A percentile compares a stretch with the other conserved stretches of the same genome.
Evolutionary conservation across 2,113 vertebrate genomes (phyloP).

Genomic region (Pampusana beccarii): DNA sequence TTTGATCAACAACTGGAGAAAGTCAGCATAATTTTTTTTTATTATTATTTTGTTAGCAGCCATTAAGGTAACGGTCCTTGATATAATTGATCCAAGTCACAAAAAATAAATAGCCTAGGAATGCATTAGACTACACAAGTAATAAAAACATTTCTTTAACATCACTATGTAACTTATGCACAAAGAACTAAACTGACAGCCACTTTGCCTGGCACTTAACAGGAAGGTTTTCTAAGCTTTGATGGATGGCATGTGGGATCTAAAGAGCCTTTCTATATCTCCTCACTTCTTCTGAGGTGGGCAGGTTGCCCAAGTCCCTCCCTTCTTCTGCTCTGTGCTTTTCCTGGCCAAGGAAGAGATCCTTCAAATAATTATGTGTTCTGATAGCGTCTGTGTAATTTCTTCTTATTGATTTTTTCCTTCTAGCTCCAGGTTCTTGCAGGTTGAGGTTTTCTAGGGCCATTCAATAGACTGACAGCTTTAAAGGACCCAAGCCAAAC

Average conservation of each 20-base stretch:
- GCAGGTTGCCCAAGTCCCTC: not conserved
- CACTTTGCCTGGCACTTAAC: not conserved
- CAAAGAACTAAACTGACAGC: not conserved
- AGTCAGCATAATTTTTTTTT: rapidly evolving
- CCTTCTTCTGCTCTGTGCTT: not conserved
- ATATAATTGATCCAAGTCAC: not conserved
- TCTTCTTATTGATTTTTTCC: constrained; percentile 14
- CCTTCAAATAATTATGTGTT: not conserved
- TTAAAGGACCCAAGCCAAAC: not conserved
- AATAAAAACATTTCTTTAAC: not conserved
- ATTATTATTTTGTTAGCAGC: not conserved
- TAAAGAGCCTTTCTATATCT: not conserved
- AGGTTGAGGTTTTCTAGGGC: not conserved
- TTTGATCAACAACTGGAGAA: not conserved
- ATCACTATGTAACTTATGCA: not conserved
- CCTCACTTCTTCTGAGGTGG: not conserved
- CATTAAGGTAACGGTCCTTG: not conserved
- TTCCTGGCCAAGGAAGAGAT: not conserved
- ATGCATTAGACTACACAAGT: not conserved
- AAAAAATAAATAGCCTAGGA: not conserved
- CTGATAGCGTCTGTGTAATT: not conserved
- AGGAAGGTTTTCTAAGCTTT: not conserved
- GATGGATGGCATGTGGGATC: not conserved
- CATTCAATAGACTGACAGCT: not conserved
- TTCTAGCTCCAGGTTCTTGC: not conserved